Evolutionary conservation across 2,113 vertebrate species (phyloP), one percentile per base, ranked within the genome.

Genomic region (Atherinomorus stipes): DNA sequence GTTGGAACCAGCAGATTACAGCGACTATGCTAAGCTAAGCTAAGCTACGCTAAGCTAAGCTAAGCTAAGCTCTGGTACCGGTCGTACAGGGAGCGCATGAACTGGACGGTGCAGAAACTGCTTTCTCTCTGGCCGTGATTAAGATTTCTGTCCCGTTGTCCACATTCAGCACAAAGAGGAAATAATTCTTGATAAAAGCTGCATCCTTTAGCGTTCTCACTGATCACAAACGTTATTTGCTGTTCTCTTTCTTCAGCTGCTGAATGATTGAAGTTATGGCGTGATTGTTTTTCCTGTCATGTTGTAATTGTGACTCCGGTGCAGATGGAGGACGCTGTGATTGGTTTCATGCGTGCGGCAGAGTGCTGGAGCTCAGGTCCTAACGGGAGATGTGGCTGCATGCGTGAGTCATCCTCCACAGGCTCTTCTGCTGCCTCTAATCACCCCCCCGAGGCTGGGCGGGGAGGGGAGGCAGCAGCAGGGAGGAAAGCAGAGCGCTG

Each of bases 201-300:
- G n/a, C n/a, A n/a, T n/a, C n/a, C n/a, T n/a, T n/a, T n/a, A n/a
- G n/a, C n/a, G n/a, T n/a, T n/a, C n/a, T n/a, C n/a, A n/a, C n/a
- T n/a, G n/a, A n/a, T n/a, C n/a, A n/a, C n/a, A n/a, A n/a, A n/a
- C n/a, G n/a, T n/a, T n/a, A n/a, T n/a, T n/a, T n/a, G n/a, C n/a
- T n/a, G n/a, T 37, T 37, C 63, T 23, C 53, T 37, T 47, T 54
- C 73, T 64, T 40, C 34, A 49, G 21, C 49, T 53, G 38, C 83
- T 84, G 26, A 73, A 81, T 78, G 66, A 81, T 86, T 85, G 4
- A 83, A 67, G 16, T 21, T 28, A 7, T 76, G 83, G 49, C 74
- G 61, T 60, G 78, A 78, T 63, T 42, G 45, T 73, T 74, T 62
- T 44, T 23, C 49, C 70, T 78, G 66, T 64, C 49, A 73, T 78